Percentiles rank a stretch among this genome's conserved stretches.
Evolutionary conservation across 1,140 invertebrate species (phyloP).

Genomic region (Papilio xuthus): DNA sequence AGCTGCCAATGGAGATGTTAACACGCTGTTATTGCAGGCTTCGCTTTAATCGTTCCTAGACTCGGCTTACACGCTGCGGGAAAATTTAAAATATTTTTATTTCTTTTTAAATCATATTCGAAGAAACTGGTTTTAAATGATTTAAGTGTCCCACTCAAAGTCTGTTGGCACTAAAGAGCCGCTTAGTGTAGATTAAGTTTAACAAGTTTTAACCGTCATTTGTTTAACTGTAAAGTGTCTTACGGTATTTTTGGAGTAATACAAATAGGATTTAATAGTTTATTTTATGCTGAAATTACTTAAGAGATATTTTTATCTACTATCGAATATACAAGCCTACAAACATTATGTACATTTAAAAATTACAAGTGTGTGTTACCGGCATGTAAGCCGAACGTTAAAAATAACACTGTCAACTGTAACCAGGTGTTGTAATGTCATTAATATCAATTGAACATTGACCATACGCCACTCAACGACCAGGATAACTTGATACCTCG

Average conservation of each 20-base stretch:
- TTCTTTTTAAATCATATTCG: too few relatives aligned
- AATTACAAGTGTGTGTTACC: neutral
- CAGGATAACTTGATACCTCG: slow-evolving; percentile 53
- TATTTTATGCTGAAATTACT: too few relatives aligned
- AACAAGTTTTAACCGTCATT: too few relatives aligned
- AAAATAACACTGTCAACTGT: slow-evolving; percentile 52
- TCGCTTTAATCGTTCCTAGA: slow-evolving; percentile 58
- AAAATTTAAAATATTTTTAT: too few relatives aligned
- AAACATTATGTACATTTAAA: neutral
- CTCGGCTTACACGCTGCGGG: slow-evolving; percentile 55
- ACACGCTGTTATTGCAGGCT: slow-evolving; percentile 61
- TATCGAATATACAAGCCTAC: neutral
- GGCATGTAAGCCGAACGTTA: slow-evolving; percentile 57
- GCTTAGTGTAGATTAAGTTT: too few relatives aligned
- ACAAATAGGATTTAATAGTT: too few relatives aligned
- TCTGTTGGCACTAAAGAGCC: too few relatives aligned
- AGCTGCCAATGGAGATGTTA: slow-evolving; percentile 68
- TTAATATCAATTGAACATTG: slow-evolving; percentile 78
- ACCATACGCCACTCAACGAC: slow-evolving; percentile 59
- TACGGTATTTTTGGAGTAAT: too few relatives aligned
- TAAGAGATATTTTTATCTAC: too few relatives aligned
- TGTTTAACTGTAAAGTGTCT: too few relatives aligned
- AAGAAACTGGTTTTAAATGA: too few relatives aligned
- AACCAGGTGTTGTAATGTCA: slow-evolving; percentile 74
- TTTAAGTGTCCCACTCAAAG: too few relatives aligned